Evolutionary conservation across 2,797 vertebrate genomes (phyloP).

Genomic region (Pogoniulus pusillus): DNA sequence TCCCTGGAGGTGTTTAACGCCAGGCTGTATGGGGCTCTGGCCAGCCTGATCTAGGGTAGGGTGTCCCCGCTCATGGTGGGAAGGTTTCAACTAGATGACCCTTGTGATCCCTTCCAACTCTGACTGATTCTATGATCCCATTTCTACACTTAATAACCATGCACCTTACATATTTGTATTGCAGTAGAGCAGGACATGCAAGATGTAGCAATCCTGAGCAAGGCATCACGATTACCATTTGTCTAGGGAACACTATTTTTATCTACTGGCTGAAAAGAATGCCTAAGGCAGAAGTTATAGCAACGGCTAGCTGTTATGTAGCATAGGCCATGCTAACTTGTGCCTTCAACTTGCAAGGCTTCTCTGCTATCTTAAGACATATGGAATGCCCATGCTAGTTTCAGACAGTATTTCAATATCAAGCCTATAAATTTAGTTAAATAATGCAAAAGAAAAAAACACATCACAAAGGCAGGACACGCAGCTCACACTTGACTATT

Average conservation of each 20-base stretch:
- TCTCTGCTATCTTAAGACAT: neutral
- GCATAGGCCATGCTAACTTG: neutral
- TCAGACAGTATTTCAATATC: neutral
- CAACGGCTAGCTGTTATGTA: neutral
- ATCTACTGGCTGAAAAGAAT: neutral
- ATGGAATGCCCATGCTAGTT: neutral
- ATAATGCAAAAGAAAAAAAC: neutral
- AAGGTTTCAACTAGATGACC: too few relatives aligned
- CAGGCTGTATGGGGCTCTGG: too few relatives aligned
- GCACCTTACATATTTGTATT: neutral
- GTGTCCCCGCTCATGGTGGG: too few relatives aligned
- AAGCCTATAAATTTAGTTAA: neutral
- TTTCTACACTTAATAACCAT: neutral
- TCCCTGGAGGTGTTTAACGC: too few relatives aligned
- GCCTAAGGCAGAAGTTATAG: neutral
- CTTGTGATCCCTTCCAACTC: too few relatives aligned
- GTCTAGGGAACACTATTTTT: neutral
- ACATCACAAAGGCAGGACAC: neutral
- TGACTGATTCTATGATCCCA: too few relatives aligned
- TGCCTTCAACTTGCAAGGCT: neutral
- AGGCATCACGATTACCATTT: neutral
- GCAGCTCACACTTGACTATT: rapidly evolving
- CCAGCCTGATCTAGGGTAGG: too few relatives aligned
- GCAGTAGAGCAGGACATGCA: neutral
- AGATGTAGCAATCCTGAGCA: neutral